Evolutionary conservation across 2,888 invertebrate genomes (phyloP), one percentile per base, ranked within the genome.

Genomic region (Pachydiplax longipennis): DNA sequence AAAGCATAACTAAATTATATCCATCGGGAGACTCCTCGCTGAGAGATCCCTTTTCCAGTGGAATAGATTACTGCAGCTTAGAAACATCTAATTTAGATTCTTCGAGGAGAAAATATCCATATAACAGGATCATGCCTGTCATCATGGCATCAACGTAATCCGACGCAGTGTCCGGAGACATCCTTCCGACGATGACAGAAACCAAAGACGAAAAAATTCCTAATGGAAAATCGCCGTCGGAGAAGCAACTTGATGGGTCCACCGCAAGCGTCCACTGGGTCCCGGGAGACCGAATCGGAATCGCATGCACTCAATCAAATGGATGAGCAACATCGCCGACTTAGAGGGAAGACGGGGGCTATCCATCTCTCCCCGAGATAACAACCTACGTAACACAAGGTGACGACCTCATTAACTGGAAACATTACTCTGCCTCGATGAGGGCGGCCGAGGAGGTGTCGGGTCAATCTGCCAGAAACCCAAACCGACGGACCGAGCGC

Each of bases 381-480:
- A 44, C 81, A 81, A 81, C 37, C 81, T 37, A 44, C 40, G 82
- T n/a, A 40, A n/a, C 37, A 25, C 37, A 37, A 87, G 87, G 87
- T 87, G 87, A 61, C 22, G 87, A 87, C 87, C 87, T 87, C 61
- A 87, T 87, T 87, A 87, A 87, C 58, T 48, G 58, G 37, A 87
- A 58, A 87, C 61, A 87, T 87, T 87, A 87, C 87, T 87, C 87
- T 37, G 37, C 37, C 58, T 35, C 82, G 25, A 35, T 25, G 58
- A 5, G 83, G 83, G 73, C 12, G n/a, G n/a, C 25, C n/a, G n/a
- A 65, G n/a, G 8, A 10, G 31, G 73, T 25, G 73, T 31, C 73
- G 25, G 73, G 25, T 73, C 73, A 73, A 73, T 73, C 73, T 73
- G 53, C 73, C 25, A 73, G 73, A 73, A 73, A 73, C 31, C 8